These are phyloP conservation scores for Perca schrenkii DNA, from an alignment of 2,113 vertebrate species.

Conservation along the genomic window DNA sequence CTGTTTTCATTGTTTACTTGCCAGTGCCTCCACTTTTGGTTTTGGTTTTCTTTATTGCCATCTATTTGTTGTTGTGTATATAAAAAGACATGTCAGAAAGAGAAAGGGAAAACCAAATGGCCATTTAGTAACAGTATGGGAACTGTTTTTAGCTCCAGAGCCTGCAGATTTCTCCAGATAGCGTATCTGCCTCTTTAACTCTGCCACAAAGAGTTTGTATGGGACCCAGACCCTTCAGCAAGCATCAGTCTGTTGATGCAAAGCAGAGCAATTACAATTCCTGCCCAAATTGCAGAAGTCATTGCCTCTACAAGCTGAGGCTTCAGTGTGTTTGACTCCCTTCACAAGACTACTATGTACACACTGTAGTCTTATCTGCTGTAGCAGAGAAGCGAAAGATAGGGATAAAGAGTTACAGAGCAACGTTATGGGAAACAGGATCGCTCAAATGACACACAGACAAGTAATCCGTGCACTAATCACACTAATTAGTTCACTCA, in stretches of 20 bases:
- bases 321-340: conserved; percentile 34
- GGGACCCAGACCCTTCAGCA: conserved; percentile 48
- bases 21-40: not conserved
- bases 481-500: conserved; percentile 71
- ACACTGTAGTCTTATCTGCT: conserved; percentile 65
- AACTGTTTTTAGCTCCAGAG: conserved; percentile 55
- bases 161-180: conserved; percentile 73
- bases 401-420: conserved; percentile 59
- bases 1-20: not conserved
- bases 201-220: conserved; percentile 37
- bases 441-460: conserved; percentile 57
- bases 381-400: conserved; percentile 48
- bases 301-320: conserved; percentile 26
- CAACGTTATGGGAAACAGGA: conserved; percentile 61
- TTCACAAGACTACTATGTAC: conserved; percentile 47
- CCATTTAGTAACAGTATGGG: conserved; percentile 57
- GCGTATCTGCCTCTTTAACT: conserved; percentile 64
- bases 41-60: not conserved
- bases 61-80: conserved; percentile 34
- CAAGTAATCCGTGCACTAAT: conserved; percentile 70
- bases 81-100: conserved; percentile 48
- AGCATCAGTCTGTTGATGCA: conserved; percentile 65
- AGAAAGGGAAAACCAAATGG: conserved; percentile 43
- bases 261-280: conserved; percentile 65
- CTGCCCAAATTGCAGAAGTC: conserved; percentile 46